A percentile compares a stretch with the other conserved stretches of the same genome.
Conservation (phyloP, 92 coral and sea anemone genomes). For the Phymanthus crucifer region DNA sequence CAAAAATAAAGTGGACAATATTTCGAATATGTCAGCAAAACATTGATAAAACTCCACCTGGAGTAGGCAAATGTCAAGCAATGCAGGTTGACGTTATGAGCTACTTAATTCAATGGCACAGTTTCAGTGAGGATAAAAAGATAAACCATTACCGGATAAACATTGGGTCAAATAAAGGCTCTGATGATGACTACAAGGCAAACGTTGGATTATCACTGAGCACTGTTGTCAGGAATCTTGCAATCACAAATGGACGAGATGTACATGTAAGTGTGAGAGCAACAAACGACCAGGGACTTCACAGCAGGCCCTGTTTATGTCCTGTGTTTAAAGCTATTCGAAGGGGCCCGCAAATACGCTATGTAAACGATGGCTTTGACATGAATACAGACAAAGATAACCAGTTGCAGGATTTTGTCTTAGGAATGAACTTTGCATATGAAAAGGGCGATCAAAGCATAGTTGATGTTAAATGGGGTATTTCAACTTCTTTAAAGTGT, state of each 20-base stretch:
- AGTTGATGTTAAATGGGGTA: slow-evolving; percentile 78
- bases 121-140: slow-evolving; percentile 70
- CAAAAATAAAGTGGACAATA: slow-evolving; percentile 70
- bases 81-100: slow-evolving; percentile 76
- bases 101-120: slow-evolving; percentile 92
- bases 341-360: slow-evolving; percentile 70
- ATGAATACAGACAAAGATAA: slow-evolving; percentile 60
- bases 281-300: slow-evolving; percentile 75
- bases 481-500: slow-evolving; percentile 64
- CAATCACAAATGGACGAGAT: slow-evolving; percentile 76
- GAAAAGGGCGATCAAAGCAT: slow-evolving; percentile 47
- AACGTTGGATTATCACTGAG: slow-evolving; percentile 70
- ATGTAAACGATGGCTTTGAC: slow-evolving; percentile 74
- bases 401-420: slow-evolving; percentile 62
- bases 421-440: slow-evolving; percentile 81
- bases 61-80: slow-evolving; percentile 71
- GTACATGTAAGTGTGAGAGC: slow-evolving; percentile 77
- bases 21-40: slow-evolving; percentile 71
- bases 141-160: slow-evolving; percentile 72
- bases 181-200: slow-evolving; percentile 78
- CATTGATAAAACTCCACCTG: slow-evolving; percentile 84
- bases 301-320: slow-evolving; percentile 76
- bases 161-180: slow-evolving; percentile 81
- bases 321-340: slow-evolving; percentile 68
- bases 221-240: slow-evolving; percentile 57